Conservation (phyloP, 2,888 invertebrate genomes). For the Pachymerium ferrugineum region DNA sequence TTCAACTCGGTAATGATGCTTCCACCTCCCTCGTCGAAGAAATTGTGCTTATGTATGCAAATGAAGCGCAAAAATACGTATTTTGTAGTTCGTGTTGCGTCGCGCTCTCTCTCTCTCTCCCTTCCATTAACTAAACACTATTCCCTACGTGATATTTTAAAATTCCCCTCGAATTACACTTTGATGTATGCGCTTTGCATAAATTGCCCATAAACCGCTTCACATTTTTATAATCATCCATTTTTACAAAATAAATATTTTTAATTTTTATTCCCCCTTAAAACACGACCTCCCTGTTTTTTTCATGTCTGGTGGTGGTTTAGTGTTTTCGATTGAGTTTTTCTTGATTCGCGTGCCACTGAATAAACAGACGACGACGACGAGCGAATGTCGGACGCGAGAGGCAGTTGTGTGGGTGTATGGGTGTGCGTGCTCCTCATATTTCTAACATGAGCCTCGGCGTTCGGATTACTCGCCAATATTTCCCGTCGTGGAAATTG, state of each 20-base stretch:
- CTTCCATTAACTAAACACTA: slow-evolving; percentile 33
- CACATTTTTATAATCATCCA: not conserved
- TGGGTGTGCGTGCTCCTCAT: slow-evolving; percentile 20
- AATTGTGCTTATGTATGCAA: slow-evolving; percentile 34
- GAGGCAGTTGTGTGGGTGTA: not conserved
- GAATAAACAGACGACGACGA: slow-evolving; percentile 21
- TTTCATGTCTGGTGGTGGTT: not conserved
- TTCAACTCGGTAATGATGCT: slow-evolving; percentile 25
- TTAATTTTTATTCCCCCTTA: not conserved
- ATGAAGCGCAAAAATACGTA: slow-evolving; percentile 30
- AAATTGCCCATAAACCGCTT: slow-evolving; percentile 9
- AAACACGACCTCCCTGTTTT: not conserved
- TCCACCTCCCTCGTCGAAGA: slow-evolving; percentile 28
- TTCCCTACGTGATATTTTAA: slow-evolving; percentile 32
- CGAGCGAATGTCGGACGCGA: slow-evolving; percentile 12
- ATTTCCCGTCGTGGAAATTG: slow-evolving; percentile 21
- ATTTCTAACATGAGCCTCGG: slow-evolving; percentile 29
- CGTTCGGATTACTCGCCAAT: slow-evolving; percentile 21
- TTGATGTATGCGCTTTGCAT: slow-evolving; percentile 34
- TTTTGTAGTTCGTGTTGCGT: slow-evolving; percentile 24
- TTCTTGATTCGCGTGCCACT: slow-evolving; percentile 18
- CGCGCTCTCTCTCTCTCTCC: slow-evolving; percentile 17
- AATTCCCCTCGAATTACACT: slow-evolving; percentile 28
- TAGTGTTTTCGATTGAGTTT: slow-evolving; percentile 13
- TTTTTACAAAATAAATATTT: not conserved